Percentiles rank a stretch among this genome's conserved stretches.
Evolutionary conservation across 2,888 invertebrate genomes (phyloP).

Genomic region (Oegoconia quadripuncta): DNA sequence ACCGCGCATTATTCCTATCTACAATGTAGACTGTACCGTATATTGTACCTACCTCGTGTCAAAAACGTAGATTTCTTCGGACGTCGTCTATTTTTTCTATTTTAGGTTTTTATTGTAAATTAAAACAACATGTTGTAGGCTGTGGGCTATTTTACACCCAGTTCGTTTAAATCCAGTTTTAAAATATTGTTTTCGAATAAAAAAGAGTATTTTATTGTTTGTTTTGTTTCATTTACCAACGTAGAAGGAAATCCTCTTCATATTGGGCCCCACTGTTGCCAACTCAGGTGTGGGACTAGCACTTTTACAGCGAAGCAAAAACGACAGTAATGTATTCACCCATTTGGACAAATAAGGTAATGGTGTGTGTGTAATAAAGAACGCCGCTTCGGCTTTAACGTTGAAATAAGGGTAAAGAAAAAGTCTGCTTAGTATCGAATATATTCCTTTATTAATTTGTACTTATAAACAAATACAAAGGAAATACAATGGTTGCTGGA

Average conservation of each 20-base stretch:
- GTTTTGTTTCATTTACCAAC: constrained; percentile 12
- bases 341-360: too few species aligned
- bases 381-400: too few species aligned
- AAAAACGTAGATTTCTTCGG: background rate
- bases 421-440: constrained; percentile 45
- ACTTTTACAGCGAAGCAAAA: too few species aligned
- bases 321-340: too few species aligned
- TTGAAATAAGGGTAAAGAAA: too few species aligned
- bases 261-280: too few species aligned
- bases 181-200: constrained; percentile 60
- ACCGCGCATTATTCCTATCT: constrained; percentile 53
- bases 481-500: constrained; percentile 52
- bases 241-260: too few species aligned
- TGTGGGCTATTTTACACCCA: constrained; percentile 14
- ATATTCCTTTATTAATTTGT: constrained; percentile 67
- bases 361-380: too few species aligned
- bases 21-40: constrained; percentile 30
- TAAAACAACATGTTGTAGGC: background rate
- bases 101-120: background rate
- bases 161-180: constrained; percentile 26
- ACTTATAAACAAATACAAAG: constrained; percentile 53
- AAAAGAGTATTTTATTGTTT: constrained; percentile 53
- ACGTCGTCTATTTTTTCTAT: constrained; percentile 5
- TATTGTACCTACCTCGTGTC: background rate
- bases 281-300: too few species aligned